These are phyloP conservation scores for Clinocottus analis DNA, from an alignment of 2,113 vertebrate genomes.

Conservation along the genomic window DNA sequence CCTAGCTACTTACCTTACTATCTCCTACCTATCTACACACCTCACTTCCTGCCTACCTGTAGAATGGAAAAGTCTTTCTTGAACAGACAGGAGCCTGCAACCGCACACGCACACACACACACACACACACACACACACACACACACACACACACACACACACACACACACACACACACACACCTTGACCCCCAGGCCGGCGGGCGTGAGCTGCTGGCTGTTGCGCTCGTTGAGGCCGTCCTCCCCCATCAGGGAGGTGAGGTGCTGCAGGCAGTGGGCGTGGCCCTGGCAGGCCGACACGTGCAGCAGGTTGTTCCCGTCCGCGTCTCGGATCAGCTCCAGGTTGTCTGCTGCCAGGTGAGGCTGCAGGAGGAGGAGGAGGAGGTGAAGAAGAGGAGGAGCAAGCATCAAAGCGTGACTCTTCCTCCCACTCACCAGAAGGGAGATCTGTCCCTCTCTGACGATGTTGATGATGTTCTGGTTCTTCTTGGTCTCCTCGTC, in stretches of 20 bases:
- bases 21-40: no score
- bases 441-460: slow-evolving; percentile 96
- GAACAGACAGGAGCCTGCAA: no score
- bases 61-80: no score
- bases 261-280: slow-evolving; percentile 95
- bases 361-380: slow-evolving; percentile 81
- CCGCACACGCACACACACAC: not conserved
- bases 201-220: slow-evolving; percentile 91
- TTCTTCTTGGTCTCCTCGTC: slow-evolving; percentile 90
- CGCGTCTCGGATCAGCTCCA: slow-evolving; percentile 94
- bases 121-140: not conserved
- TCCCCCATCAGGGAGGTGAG: slow-evolving; percentile 98
- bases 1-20: no score
- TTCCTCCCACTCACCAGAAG: slow-evolving; percentile 87
- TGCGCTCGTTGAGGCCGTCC: slow-evolving; percentile 94
- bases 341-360: slow-evolving; percentile 94
- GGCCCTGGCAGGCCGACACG: slow-evolving; percentile 91
- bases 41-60: no score
- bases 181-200: slow-evolving; percentile 97
- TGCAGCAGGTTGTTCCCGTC: slow-evolving; percentile 95
- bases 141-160: slow-evolving; percentile 7
- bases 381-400: not conserved
- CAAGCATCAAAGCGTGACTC: not conserved
- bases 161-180: slow-evolving; percentile 9
- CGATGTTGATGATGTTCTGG: slow-evolving; percentile 96